Evolutionary conservation across 1,140 invertebrate species (phyloP), one percentile per base, ranked within the genome.

Genomic region (Callitettix versicolor): DNA sequence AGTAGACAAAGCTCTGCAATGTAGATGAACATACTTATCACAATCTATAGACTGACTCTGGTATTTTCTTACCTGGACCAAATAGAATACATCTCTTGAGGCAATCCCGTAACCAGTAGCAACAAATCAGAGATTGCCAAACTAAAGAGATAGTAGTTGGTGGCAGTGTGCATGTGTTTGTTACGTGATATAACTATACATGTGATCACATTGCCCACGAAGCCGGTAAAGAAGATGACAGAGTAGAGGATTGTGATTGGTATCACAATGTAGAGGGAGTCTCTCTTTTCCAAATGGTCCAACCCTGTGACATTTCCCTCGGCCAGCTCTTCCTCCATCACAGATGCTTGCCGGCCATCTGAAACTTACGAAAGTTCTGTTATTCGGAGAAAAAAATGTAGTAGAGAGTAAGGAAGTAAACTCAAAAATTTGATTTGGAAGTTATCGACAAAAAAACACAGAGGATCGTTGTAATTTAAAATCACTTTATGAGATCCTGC

Each of bases 81-180:
- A n/a, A 91, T 76, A 41, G 76, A 75, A 63, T 85, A 85, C 38
- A 90, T 73, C 64, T 93, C 89, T 41, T 85, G 79, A 0, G 88
- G 88, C 41, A 91, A 65, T 34, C 83, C 84, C 12, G 62, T 81
- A 30, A 84, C 67, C 14, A 95, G 72, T 1, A 93, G 71, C n/a
- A 93, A 73, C 46, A 95, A 71, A 69, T 95, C 92, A 5, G 90
- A 89, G 17, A 94, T 76, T 4, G 91, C 89, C 62, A 95, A 71
- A 66, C 84, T 89, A 68, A 94, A 91, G 3, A 92, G 71, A 63
- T 91, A 91, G 64, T 84, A 91, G 69, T 92, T 92, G 3, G 85
- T 87, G 1, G 85, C 82, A 1, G 84, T 87, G 66, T 86, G 85
- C 82, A 92, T 86, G n/a, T 79, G 84, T 42, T 81, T 80, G 64